Conservation (phyloP, 2,888 invertebrate species). For the Agonopterix alstromeriana region DNA sequence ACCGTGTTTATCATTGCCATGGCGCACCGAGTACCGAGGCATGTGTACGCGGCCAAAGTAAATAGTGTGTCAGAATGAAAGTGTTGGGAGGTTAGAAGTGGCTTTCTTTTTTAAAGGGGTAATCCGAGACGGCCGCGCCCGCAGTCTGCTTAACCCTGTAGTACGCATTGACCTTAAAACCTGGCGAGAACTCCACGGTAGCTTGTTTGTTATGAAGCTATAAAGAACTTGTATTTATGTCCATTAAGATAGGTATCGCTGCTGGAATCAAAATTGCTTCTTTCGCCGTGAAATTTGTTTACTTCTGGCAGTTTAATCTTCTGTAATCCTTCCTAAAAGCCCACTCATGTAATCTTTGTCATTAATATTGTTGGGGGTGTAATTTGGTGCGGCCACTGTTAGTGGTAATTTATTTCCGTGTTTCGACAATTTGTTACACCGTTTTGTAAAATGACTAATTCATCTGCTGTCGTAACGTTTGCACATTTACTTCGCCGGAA, state of each 20-base stretch:
- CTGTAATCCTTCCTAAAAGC: slow-evolving; percentile 10
- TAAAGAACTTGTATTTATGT: slow-evolving; percentile 25
- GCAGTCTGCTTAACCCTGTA: slow-evolving; percentile 50
- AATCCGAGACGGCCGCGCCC: slow-evolving; percentile 49
- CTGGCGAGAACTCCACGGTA: slow-evolving; percentile 22
- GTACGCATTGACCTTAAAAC: slow-evolving; percentile 54
- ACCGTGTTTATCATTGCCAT: slow-evolving; percentile 51
- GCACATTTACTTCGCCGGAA: slow-evolving; percentile 19
- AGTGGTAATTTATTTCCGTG: too few species aligned
- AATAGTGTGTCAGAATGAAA: slow-evolving; percentile 28
- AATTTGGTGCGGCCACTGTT: slow-evolving; percentile 12
- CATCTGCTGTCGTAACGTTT: slow-evolving; percentile 13
- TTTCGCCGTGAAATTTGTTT: slow-evolving; percentile 20
- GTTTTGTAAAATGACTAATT: background rate
- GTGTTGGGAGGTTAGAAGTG: slow-evolving; percentile 39
- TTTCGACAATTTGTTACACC: background rate
- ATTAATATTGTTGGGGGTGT: slow-evolving; percentile 25
- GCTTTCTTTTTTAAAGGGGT: slow-evolving; percentile 44
- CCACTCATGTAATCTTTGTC: slow-evolving; percentile 22
- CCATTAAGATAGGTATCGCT: slow-evolving; percentile 14
- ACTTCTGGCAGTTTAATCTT: slow-evolving; percentile 16
- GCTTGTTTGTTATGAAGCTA: slow-evolving; percentile 48
- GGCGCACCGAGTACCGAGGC: slow-evolving; percentile 13
- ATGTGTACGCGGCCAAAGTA: slow-evolving; percentile 34
- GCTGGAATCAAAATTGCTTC: slow-evolving; percentile 2